A percentile compares a stretch with the other conserved stretches of the same genome.
Evolutionary conservation across 2,888 invertebrate genomes (phyloP).

Genomic region (Sicus ferrugineus): DNA sequence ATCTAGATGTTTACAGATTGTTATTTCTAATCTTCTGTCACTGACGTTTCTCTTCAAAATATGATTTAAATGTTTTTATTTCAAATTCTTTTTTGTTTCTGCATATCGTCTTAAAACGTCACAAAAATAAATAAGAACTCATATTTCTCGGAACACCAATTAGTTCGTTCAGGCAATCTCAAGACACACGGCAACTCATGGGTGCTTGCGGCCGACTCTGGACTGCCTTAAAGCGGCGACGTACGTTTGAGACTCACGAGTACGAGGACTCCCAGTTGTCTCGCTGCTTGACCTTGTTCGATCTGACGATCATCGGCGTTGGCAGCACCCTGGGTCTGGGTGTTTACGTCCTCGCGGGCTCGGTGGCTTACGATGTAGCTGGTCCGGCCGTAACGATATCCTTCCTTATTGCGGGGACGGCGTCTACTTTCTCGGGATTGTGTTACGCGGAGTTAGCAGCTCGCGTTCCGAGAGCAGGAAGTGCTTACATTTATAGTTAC

Average conservation of each 20-base stretch:
- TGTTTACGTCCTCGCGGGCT: conserved; percentile 92
- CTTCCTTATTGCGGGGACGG: conserved; percentile 90
- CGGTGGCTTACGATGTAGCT: conserved; percentile 84
- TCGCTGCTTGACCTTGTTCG: conserved; percentile 80
- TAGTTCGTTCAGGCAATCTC: too few species aligned
- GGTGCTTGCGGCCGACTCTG: background rate
- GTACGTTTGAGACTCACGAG: conserved; percentile 40
- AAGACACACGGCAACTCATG: background rate
- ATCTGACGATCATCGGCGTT: conserved; percentile 86
- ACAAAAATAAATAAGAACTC: too few species aligned
- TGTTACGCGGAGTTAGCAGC: conserved; percentile 87
- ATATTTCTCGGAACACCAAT: too few species aligned
- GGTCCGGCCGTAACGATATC: conserved; percentile 93
- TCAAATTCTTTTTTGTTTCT: too few species aligned
- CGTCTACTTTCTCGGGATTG: conserved; percentile 87
- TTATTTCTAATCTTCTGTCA: too few species aligned
- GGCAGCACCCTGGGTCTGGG: conserved; percentile 92
- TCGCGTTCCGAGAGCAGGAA: conserved; percentile 81
- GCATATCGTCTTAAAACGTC: too few species aligned
- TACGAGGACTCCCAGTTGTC: conserved; percentile 65
- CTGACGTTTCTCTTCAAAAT: too few species aligned
- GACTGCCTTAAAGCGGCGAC: conserved; percentile 60
- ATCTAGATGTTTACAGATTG: too few species aligned
- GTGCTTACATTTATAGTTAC: conserved; percentile 87
- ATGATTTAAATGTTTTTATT: too few species aligned